Percentiles rank a stretch among this genome's conserved stretches.
Evolutionary conservation across 2,113 vertebrate genomes (phyloP).

Genomic region (Collichthys lucidus): DNA sequence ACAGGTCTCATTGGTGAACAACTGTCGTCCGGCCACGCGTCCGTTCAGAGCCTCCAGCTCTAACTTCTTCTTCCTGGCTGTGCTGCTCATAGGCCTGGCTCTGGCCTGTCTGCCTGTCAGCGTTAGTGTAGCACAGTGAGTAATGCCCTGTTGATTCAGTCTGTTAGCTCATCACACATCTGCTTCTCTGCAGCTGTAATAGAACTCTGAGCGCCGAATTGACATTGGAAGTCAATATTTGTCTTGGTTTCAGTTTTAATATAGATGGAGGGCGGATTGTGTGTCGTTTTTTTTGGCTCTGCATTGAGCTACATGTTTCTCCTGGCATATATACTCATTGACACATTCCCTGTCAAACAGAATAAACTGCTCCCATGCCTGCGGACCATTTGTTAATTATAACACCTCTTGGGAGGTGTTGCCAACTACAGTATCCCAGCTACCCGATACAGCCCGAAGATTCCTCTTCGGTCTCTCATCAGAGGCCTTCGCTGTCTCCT

Average conservation of each 20-base stretch:
- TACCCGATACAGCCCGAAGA: constrained; percentile 76
- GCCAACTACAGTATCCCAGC: constrained; percentile 74
- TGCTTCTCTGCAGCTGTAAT: constrained; percentile 1
- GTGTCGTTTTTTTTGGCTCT: not conserved
- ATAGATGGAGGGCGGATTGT: not conserved
- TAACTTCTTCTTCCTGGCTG: constrained; percentile 93
- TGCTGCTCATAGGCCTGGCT: constrained; percentile 91
- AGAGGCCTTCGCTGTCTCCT: constrained; percentile 92
- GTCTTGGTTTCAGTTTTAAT: not conserved
- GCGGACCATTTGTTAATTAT: constrained; percentile 91
- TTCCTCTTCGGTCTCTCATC: constrained; percentile 86
- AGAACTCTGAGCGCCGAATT: not conserved
- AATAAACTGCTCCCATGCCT: constrained; percentile 90
- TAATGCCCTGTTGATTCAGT: constrained; percentile 9
- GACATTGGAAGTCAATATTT: not conserved
- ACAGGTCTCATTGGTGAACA: constrained; percentile 89
- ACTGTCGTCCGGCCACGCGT: constrained; percentile 88
- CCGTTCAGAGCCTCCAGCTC: constrained; percentile 94
- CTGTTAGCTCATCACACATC: not conserved
- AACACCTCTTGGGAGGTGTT: constrained; percentile 89
- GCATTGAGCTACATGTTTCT: not conserved
- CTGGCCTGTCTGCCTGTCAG: constrained; percentile 89
- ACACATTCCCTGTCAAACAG: constrained; percentile 73
- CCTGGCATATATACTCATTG: not conserved
- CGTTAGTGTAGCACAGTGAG: constrained; percentile 91